Base-by-base conservation (phyloP, 2,113 vertebrate genomes). In the Otus sunia region DNA sequence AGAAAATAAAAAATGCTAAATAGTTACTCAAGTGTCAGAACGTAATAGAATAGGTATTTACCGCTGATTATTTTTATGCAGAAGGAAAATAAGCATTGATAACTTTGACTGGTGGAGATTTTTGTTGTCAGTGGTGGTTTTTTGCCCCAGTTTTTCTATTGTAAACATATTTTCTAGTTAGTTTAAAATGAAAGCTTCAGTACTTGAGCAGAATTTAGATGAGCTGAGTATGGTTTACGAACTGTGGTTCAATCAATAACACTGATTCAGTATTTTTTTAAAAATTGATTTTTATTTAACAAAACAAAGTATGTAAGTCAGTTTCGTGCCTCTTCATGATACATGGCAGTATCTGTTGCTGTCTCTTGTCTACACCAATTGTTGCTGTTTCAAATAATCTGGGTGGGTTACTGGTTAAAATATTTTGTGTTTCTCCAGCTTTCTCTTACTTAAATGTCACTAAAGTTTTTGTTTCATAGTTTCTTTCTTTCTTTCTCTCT, bases 401-500 rank as follows among this genome's bases (percentile, higher is more conserved):
- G 80, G 17, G 29, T 81, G 34, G 74, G 53, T 67, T 82, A 45
- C 36, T 69, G 25, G 14, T 26, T 69, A 71, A 84, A 85, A 63
- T 63, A 74, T 39, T 86, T 66, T 76, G 74, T 94, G 75, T 96
- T 47, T 47, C 20, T 47, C 37, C 41, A 63, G 77, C 58, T 88
- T 91, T 79, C 58, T 92, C 47, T 62, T 86, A 45, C 76, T 90
- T 78, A 83, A 89, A 36, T 86, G 32, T 3, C 39, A 25, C 45
- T 41, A 5, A 86, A 80, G 26, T 43, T 83, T 84, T 91, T 72
- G 75, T 88, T 95, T 95, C 71, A 92, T 86, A 45, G 80, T 96
- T 94, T 94, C 16, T 82, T 86, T 83, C 64, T 84, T 85, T 94
- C 34, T 41, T 5, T 53, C 11, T 69, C 41, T 86, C 47, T 85